phyloP scores from a whole-genome alignment of 2,888 invertebrate species.

The Mimumesa dahlbomi region DNA sequence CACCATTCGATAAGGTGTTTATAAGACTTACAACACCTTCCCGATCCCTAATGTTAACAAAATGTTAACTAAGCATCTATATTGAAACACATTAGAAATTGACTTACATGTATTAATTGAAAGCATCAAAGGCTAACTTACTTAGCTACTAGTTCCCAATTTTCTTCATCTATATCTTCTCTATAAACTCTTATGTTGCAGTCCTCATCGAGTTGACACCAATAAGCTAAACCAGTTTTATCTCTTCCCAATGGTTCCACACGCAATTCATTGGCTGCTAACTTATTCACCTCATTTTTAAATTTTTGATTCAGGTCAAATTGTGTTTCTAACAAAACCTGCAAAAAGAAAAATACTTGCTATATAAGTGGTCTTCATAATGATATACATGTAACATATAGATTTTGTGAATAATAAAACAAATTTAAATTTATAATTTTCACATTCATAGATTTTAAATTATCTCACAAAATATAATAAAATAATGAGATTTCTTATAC shows the following conservation, averaged over 20 bases:
- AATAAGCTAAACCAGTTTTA: conserved; percentile 94
- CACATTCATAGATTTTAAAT: neutral
- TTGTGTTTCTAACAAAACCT: conserved; percentile 95
- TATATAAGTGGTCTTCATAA: conserved; percentile 1
- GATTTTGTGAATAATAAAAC: too few species aligned
- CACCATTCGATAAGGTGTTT: conserved; percentile 86
- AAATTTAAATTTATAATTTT: neutral
- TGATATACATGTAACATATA: neutral
- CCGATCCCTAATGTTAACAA: conserved; percentile 83
- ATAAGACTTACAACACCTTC: conserved; percentile 91
- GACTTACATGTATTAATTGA: conserved; percentile 1
- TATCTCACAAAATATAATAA: neutral
- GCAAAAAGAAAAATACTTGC: conserved; percentile 72
- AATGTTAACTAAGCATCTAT: conserved; percentile 19
- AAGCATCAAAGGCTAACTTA: conserved; percentile 77
- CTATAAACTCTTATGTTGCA: conserved; percentile 95
- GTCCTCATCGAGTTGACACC: conserved; percentile 94
- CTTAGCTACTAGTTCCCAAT: conserved; percentile 96
- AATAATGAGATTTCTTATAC: conserved; percentile 81
- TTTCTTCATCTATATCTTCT: conserved; percentile 98
- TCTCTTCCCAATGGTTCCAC: conserved; percentile 95
- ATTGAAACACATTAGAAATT: conserved; percentile 40
- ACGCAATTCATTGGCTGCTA: conserved; percentile 90
- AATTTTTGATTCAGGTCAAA: conserved; percentile 97
- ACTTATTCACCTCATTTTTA: conserved; percentile 91